Evolutionary conservation across 2,888 invertebrate genomes (phyloP), one percentile per base, ranked within the genome.

Genomic region (Pemphredon lugubris): DNA sequence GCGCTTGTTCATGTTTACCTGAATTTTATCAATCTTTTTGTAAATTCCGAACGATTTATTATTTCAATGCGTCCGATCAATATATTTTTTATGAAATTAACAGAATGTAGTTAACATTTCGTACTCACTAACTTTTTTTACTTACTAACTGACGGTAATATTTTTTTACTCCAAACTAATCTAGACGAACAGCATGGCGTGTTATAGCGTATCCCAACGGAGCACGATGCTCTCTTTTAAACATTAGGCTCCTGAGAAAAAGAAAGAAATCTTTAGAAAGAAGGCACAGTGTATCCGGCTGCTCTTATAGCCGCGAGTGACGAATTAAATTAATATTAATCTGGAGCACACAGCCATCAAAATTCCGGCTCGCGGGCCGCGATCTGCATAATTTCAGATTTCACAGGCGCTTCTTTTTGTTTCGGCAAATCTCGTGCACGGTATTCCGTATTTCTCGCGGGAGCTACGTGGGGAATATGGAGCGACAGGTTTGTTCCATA

Each of bases 281-380:
- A 75, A 66, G 67, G 82, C 57, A 75, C 65, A 73, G 57, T 64
- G 75, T 54, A 73, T 74, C 66, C 64, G 59, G 75, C 59, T 57
- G 75, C 74, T 73, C 63, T 64, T 60, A 83, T 84, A 82, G 87
- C 88, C 87, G 84, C 82, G 80, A 87, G 87, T 87, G 75, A 82
- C 77, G 86, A 86, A 88, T 87, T 86, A 84, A 87, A 87, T 87
- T 87, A 87, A 87, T 87, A 86, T 87, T 87, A 86, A 87, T 87
- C 84, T 86, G 83, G 83, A 84, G 86, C 86, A 86, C 80, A 77
- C 77, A 78, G 80, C 80, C 77, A 75, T 78, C 82, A 70, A 83
- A 83, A 85, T 83, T 80, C 79, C 70, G 64, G 75, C 59, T 73
- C 78, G 57, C 71, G 65, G 68, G 57, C 76, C 68, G 81, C 81